These are phyloP conservation scores for Gibbula magus DNA, from an alignment of 2,888 invertebrate genomes.

Conservation along the genomic window DNA sequence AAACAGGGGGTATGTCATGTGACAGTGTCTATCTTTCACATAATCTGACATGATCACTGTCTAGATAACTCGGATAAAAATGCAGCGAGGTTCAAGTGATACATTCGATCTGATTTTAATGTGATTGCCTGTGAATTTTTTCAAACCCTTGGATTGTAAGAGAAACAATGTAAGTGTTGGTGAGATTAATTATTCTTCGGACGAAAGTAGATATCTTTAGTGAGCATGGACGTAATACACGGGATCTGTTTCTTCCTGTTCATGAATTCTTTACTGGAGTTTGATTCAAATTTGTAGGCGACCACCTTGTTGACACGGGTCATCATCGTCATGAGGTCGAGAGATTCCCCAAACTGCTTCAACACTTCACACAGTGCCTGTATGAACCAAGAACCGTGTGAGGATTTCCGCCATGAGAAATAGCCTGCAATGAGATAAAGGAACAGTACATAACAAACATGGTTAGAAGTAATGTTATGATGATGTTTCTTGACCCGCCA, in stretches of 20 bases:
- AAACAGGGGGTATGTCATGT: too few species aligned
- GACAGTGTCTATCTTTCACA: too few species aligned
- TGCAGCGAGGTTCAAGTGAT: too few species aligned
- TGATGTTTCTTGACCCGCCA: too few species aligned
- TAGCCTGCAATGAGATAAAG: constrained; percentile 53
- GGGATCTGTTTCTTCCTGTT: constrained; percentile 72
- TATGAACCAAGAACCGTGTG: constrained; percentile 74
- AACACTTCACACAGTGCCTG: constrained; percentile 70
- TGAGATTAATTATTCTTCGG: constrained; percentile 44
- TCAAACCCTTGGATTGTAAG: not conserved
- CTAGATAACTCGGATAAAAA: too few species aligned
- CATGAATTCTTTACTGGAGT: constrained; percentile 63
- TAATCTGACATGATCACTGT: too few species aligned
- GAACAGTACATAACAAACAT: too few species aligned
- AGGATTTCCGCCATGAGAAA: constrained; percentile 73
- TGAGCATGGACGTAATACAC: constrained; percentile 72
- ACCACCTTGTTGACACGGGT: constrained; percentile 72
- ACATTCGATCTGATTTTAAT: too few species aligned
- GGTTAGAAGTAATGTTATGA: too few species aligned
- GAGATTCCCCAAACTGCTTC: constrained; percentile 50
- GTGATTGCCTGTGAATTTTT: too few species aligned
- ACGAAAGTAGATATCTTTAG: constrained; percentile 68
- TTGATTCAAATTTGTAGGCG: constrained; percentile 71
- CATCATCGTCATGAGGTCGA: constrained; percentile 69
- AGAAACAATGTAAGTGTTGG: not conserved